These are phyloP conservation scores for Limnephilus rhombicus DNA, from an alignment of 2,888 invertebrate species.

Conservation along the genomic window DNA sequence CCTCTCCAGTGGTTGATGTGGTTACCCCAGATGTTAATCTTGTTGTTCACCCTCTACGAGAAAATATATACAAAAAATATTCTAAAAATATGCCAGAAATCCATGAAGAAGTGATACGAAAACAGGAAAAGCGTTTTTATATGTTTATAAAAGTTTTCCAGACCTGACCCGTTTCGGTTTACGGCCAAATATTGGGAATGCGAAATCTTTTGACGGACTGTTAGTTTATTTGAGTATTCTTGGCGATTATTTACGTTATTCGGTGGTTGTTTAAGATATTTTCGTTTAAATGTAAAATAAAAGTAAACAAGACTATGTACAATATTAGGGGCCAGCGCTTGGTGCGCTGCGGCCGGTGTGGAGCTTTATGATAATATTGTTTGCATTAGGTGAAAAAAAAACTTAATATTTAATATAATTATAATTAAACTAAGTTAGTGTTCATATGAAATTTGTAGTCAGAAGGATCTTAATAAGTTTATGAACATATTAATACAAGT, in stretches of 20 bases:
- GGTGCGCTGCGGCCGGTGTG: too few species aligned
- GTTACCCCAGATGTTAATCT: not conserved
- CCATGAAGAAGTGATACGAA: not conserved
- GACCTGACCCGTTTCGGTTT: constrained; percentile 7
- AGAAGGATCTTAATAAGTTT: too few species aligned
- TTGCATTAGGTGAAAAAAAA: not conserved
- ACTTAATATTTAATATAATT: too few species aligned
- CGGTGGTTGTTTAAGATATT: constrained; percentile 4
- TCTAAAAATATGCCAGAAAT: not conserved
- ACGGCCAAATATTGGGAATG: constrained; percentile 15
- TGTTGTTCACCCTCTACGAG: not conserved
- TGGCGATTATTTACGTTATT: constrained; percentile 31
- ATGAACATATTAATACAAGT: too few species aligned
- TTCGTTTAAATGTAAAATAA: constrained; percentile 16
- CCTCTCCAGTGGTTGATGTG: too few species aligned
- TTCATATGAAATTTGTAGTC: too few species aligned
- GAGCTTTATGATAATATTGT: not conserved
- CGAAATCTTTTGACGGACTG: constrained; percentile 42
- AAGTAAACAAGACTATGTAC: not conserved
- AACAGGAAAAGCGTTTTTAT: constrained; percentile 5
- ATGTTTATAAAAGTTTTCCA: constrained; percentile 20
- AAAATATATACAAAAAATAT: not conserved
- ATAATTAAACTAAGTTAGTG: too few species aligned
- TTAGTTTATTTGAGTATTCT: constrained; percentile 46
- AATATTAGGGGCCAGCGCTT: not conserved